These are phyloP conservation scores for Trissoscelio sp. DNA, from an alignment of 2,888 invertebrate species.

Conservation along the genomic window DNA sequence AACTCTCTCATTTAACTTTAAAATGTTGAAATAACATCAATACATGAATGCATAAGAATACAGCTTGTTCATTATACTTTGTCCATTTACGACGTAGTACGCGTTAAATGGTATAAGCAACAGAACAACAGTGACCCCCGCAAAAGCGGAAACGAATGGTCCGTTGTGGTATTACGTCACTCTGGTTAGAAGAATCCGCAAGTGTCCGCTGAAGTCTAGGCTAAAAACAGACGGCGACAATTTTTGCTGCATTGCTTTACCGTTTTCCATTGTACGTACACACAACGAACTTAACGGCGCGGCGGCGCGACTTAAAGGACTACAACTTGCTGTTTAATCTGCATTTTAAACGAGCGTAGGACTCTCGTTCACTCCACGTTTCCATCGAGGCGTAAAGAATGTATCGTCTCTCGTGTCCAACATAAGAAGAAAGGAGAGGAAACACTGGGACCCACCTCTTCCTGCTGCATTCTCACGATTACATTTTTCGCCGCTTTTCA, in stretches of 20 bases:
- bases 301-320: constrained; percentile 70
- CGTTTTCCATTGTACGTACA: constrained; percentile 61
- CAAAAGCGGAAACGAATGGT: constrained; percentile 59
- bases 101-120: constrained; percentile 32
- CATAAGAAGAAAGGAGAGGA: constrained; percentile 1
- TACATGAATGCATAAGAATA: constrained; percentile 33
- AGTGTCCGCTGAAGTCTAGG: constrained; percentile 6
- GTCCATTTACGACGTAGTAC: constrained; percentile 50
- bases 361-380: constrained; percentile 59
- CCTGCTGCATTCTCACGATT: constrained; percentile 60
- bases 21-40: constrained; percentile 47
- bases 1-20: constrained; percentile 47
- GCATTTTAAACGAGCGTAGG: constrained; percentile 78
- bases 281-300: constrained; percentile 59
- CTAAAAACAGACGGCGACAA: constrained; percentile 39
- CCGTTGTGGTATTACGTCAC: constrained; percentile 37
- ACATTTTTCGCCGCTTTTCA: constrained; percentile 34
- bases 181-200: constrained; percentile 8
- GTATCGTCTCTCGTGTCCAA: constrained; percentile 40
- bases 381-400: constrained; percentile 67
- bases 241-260: constrained; percentile 50
- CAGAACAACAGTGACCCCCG: constrained; percentile 45
- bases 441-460: constrained; percentile 42
- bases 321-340: constrained; percentile 76
- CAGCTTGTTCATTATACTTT: constrained; percentile 43